Evolutionary conservation across 53 echinoderm and acorn worm genomes (phyloP).

Genomic region (Paracentrotus lividus): DNA sequence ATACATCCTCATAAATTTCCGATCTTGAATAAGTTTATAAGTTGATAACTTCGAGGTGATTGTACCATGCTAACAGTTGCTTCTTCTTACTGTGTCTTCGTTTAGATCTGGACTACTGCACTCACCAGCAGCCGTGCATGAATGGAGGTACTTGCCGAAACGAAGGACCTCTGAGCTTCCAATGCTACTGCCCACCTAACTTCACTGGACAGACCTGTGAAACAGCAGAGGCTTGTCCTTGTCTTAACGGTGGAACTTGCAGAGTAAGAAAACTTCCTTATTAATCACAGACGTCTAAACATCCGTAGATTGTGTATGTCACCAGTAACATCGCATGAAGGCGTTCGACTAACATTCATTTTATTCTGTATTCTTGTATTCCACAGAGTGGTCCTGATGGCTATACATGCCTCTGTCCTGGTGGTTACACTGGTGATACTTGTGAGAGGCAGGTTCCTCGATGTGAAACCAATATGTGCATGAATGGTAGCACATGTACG

Average conservation of each 20-base stretch:
- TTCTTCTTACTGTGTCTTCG: neutral
- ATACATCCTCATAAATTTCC: neutral
- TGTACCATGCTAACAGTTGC: too few relatives aligned
- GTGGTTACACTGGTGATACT: slow-evolving; percentile 55
- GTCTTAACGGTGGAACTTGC: slow-evolving; percentile 78
- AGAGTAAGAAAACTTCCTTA: slow-evolving; percentile 53
- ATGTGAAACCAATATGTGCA: slow-evolving; percentile 73
- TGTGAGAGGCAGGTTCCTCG: slow-evolving; percentile 62
- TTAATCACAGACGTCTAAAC: neutral
- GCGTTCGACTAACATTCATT: neutral
- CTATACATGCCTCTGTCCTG: slow-evolving; percentile 66
- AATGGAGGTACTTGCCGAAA: slow-evolving; percentile 92
- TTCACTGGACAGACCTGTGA: slow-evolving; percentile 89
- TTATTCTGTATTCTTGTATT: neutral
- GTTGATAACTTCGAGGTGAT: too few relatives aligned
- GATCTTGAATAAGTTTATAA: too few relatives aligned
- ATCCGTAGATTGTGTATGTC: neutral
- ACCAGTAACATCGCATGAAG: neutral
- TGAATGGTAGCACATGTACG: slow-evolving; percentile 86
- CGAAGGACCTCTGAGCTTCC: slow-evolving; percentile 80
- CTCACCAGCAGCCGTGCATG: slow-evolving; percentile 83
- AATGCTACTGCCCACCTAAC: slow-evolving; percentile 84
- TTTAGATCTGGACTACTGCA: slow-evolving; percentile 95
- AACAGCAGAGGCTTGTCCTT: slow-evolving; percentile 68
- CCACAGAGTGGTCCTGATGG: slow-evolving; percentile 53